Evolutionary conservation across 2,888 invertebrate species (phyloP).

Genomic region (Chloromyia formosa): DNA sequence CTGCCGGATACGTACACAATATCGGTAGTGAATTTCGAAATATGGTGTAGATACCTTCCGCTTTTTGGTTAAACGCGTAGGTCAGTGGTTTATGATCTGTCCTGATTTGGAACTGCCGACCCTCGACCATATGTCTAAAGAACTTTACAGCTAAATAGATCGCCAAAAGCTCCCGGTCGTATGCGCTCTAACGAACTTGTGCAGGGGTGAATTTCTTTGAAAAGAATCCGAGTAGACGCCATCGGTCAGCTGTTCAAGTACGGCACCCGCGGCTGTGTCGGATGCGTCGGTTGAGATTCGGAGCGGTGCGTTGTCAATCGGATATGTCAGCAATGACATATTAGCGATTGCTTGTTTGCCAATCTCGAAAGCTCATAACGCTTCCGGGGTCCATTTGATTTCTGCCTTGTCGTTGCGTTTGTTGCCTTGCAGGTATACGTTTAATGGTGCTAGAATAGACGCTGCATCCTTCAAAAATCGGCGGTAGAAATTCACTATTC

Average conservation of each 20-base stretch:
- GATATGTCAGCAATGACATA: not conserved
- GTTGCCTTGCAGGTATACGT: not conserved
- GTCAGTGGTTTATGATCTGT: not conserved
- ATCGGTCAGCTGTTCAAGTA: not conserved
- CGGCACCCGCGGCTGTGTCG: not conserved
- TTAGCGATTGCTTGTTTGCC: not conserved
- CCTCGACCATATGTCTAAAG: not conserved
- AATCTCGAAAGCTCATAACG: not conserved
- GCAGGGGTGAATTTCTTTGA: not conserved
- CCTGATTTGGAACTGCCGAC: not conserved
- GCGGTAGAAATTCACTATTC: too few species aligned
- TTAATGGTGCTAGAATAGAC: too few species aligned
- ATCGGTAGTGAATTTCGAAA: not conserved
- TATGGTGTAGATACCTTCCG: not conserved
- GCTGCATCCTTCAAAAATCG: too few species aligned
- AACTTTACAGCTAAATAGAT: not conserved
- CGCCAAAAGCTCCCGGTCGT: not conserved
- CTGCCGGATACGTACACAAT: not conserved
- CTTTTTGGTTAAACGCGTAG: not conserved
- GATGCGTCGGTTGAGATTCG: not conserved
- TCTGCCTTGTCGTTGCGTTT: not conserved
- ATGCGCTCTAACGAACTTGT: not conserved
- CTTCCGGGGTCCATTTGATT: not conserved
- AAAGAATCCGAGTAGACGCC: not conserved
- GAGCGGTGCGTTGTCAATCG: not conserved